Conservation (phyloP, 2,888 invertebrate species). For the Syritta pipiens region DNA sequence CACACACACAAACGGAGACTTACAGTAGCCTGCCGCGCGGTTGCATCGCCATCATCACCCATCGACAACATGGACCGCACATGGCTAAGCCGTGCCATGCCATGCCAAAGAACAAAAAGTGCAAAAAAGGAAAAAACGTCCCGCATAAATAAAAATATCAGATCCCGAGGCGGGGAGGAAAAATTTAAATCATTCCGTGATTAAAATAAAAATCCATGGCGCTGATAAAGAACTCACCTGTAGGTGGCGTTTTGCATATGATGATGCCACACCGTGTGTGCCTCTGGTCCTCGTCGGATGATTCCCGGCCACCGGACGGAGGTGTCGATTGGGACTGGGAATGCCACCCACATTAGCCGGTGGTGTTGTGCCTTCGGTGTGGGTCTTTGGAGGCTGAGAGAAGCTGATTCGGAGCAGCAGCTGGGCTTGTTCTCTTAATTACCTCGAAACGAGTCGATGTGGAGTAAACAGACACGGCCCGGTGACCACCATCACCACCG, state of each 20-base stretch:
- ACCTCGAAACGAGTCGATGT: constrained; percentile 51
- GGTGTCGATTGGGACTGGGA: constrained; percentile 65
- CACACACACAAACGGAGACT: constrained; percentile 13
- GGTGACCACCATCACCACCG: constrained; percentile 49
- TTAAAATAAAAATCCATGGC: constrained; percentile 67
- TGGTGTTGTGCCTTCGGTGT: constrained; percentile 28
- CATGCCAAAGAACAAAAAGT: too few species aligned
- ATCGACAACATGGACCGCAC: constrained; percentile 65
- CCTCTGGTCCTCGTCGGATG: not conserved
- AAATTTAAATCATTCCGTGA: constrained; percentile 69
- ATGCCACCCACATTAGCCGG: constrained; percentile 65
- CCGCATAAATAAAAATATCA: constrained; percentile 70
- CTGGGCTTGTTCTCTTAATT: constrained; percentile 68
- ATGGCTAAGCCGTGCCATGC: constrained; percentile 41
- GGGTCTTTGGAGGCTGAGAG: constrained; percentile 42
- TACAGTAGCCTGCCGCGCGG: constrained; percentile 34
- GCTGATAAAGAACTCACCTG: constrained; percentile 69
- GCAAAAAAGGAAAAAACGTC: constrained; percentile 52
- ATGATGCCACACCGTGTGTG: constrained; percentile 31
- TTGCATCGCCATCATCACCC: constrained; percentile 46
- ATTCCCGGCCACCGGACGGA: constrained; percentile 17
- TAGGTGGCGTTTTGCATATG: constrained; percentile 69
- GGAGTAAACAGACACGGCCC: not conserved
- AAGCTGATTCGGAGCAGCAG: constrained; percentile 64
- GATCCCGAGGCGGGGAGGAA: constrained; percentile 46